A percentile compares a stretch with the other conserved stretches of the same genome.
phyloP scores from a whole-genome alignment of 2,888 invertebrate species.

The Hypomecis punctinalis region DNA sequence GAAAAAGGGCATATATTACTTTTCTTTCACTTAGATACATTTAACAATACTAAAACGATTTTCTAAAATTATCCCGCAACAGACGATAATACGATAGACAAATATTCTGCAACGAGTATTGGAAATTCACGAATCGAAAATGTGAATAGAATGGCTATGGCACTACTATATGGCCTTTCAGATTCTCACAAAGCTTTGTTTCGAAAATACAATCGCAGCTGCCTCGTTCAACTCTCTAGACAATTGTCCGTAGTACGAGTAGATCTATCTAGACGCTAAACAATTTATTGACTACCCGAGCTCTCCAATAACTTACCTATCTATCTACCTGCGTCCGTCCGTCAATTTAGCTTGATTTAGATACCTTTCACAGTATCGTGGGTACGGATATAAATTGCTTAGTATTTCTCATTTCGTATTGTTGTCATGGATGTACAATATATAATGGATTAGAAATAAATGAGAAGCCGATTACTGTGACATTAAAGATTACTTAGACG shows the following conservation, averaged over 20 bases:
- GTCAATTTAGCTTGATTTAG: slow-evolving; percentile 24
- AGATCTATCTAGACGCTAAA: slow-evolving; percentile 6
- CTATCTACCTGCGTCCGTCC: slow-evolving; percentile 17
- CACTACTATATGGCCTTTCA: background rate
- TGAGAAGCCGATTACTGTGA: no score
- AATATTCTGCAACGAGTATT: no score
- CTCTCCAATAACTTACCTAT: slow-evolving; percentile 9
- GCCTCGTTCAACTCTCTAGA: background rate
- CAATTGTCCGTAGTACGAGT: background rate
- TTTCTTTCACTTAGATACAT: no score
- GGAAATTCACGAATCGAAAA: background rate
- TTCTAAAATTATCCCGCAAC: no score
- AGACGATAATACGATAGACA: no score
- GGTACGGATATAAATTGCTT: background rate
- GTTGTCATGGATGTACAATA: background rate
- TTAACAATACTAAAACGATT: no score
- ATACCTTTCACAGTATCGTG: slow-evolving; percentile 14
- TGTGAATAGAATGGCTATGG: background rate
- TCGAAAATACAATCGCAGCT: background rate
- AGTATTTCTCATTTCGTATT: slow-evolving; percentile 5
- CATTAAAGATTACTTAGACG: no score
- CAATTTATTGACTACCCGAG: slow-evolving; percentile 10
- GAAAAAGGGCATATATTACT: no score
- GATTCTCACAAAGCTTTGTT: background rate
- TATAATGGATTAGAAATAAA: no score